Percentiles rank a stretch among this genome's conserved stretches.
phyloP scores from a whole-genome alignment of 2,113 vertebrate genomes.

The Australoheros scitulus region DNA sequence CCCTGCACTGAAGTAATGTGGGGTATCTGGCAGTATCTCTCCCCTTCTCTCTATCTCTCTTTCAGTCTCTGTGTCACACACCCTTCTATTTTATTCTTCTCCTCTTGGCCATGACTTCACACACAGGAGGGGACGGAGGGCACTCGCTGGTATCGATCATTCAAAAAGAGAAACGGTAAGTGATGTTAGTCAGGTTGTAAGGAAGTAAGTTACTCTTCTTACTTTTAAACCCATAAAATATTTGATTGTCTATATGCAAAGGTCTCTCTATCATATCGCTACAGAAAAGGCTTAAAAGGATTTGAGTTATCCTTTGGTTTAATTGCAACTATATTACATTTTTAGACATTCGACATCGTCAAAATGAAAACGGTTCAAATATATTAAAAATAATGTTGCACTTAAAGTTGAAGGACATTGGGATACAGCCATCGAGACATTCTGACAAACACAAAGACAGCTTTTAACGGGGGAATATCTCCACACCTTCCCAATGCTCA shows the following conservation, averaged over 20 bases:
- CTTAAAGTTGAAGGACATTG: neutral
- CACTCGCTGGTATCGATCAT: constrained; percentile 51
- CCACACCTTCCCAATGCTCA: neutral
- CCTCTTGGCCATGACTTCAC: constrained; percentile 5
- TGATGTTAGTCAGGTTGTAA: constrained; percentile 23
- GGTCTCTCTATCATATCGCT: neutral
- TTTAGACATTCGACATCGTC: neutral
- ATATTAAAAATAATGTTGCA: neutral
- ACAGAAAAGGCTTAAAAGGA: neutral
- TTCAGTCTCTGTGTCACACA: neutral
- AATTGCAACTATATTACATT: neutral
- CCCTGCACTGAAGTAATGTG: constrained; percentile 1
- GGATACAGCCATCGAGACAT: neutral
- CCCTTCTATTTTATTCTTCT: neutral
- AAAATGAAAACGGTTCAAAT: neutral
- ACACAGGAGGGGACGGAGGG: neutral
- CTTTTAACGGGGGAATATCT: neutral
- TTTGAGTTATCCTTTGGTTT: neutral
- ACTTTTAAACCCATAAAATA: constrained; percentile 24
- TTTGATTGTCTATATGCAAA: neutral
- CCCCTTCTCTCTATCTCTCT: constrained; percentile 6
- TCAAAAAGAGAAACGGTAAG: constrained; percentile 43
- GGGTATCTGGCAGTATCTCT: neutral
- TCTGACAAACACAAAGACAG: neutral
- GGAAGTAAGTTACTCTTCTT: constrained; percentile 3